Evolutionary conservation across 2,797 vertebrate genomes (phyloP), one percentile per base, ranked within the genome.

Genomic region (Myotis planiceps): DNA sequence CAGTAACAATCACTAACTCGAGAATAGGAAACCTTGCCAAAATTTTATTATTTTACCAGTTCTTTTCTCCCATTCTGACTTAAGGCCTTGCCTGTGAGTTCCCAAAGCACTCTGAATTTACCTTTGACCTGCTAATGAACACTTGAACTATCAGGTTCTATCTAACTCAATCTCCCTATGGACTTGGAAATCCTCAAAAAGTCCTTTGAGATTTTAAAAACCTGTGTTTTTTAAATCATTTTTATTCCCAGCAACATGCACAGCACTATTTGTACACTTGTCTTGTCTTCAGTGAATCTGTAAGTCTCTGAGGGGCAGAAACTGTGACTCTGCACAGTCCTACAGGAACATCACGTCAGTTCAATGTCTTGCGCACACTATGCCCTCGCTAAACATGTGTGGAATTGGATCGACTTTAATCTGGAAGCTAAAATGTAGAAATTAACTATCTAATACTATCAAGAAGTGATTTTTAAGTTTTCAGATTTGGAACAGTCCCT

Each of bases 131-230:
- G 39, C 75, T 92, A 60, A 55, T 39, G 72, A 93, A 53, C 81
- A 90, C 53, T 76, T 78, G 72, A 29, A 32, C 60, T 81, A 32
- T 25, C 45, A 49, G 34, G 27, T 58, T 76, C 88, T 83, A 60
- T 69, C 51, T 89, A 93, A 92, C 27, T 53, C 42, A 37, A 58
- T 72, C 65, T 92, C 58, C 55, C 19, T 93, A 80, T 72, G 60
- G 25, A 91, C 25, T 89, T 68, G 37, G 58, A 88, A 96, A 90
- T 94, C 29, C 6, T 93, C 55, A 94, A 58, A 88, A 90, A 81
- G 25, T 88, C 19, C 21, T 84, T 92, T 39, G 55, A 90, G 21
- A 79, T 23, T 87, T 42, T 23, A 85, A 81, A 94, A 92, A 34
- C 19, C 14, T 94, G 25, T 94, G 25, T 27, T 74, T 81, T 58